Conservation (phyloP, 2,888 invertebrate species). For the Apantesis nais region DNA sequence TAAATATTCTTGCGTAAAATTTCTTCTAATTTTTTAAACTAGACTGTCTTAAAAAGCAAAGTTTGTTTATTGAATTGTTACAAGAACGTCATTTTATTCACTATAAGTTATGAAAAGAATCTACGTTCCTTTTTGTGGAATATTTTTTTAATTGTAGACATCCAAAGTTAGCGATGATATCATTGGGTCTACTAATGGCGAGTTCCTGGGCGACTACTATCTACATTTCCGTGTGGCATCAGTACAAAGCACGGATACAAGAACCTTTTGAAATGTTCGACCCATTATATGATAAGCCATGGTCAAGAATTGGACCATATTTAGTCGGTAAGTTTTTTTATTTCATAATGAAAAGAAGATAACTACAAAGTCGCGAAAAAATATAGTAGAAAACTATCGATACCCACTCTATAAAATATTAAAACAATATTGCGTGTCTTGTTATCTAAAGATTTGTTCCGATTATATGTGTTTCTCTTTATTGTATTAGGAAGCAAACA, state of each 20-base stretch:
- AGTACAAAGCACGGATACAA: conserved; percentile 90
- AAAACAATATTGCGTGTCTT: too few relatives aligned
- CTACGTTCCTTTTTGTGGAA: conserved; percentile 7
- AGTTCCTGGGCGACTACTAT: conserved; percentile 92
- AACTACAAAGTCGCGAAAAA: not conserved
- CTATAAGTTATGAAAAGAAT: conserved; percentile 21
- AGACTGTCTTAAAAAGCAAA: conserved; percentile 27
- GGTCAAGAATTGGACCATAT: conserved; percentile 93
- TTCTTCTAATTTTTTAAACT: too few relatives aligned
- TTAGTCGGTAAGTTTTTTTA: conserved; percentile 87
- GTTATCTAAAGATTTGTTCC: too few relatives aligned
- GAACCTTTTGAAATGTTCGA: conserved; percentile 94
- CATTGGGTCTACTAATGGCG: conserved; percentile 86
- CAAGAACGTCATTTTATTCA: conserved; percentile 19
- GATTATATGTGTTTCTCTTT: too few relatives aligned
- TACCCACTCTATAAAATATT: not conserved
- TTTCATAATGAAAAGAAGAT: not conserved
- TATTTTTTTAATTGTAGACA: conserved; percentile 71
- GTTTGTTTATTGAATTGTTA: conserved; percentile 31
- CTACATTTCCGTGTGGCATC: conserved; percentile 89
- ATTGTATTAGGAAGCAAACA: too few relatives aligned
- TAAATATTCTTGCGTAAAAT: conserved; percentile 16
- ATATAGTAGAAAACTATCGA: not conserved
- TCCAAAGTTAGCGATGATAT: conserved; percentile 86
- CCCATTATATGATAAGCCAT: conserved; percentile 93